phyloP scores from a whole-genome alignment of 2,888 invertebrate genomes.

The Acrobasis consociella region DNA sequence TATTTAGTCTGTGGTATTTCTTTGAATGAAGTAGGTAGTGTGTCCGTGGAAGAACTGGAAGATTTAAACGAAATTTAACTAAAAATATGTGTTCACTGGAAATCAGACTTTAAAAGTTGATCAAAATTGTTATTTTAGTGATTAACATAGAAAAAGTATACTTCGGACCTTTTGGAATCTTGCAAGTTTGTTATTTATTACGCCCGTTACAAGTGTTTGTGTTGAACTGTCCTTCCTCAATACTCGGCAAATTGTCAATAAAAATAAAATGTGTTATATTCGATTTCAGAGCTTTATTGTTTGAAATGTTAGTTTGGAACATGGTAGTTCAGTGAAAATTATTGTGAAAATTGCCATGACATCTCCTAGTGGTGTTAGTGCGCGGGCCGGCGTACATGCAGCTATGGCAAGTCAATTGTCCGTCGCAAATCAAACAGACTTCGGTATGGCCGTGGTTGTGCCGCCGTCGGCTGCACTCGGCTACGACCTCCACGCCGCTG shows the following conservation, averaged over 20 bases:
- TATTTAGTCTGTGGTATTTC: neutral
- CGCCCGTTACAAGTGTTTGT: conserved; percentile 7
- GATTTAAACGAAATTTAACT: neutral
- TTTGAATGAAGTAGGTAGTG: neutral
- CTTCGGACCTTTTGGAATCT: neutral
- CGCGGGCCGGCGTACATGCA: conserved; percentile 51
- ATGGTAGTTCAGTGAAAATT: conserved; percentile 47
- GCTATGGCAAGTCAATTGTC: conserved; percentile 52
- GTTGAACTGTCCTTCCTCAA: conserved; percentile 10
- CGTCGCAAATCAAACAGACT: conserved; percentile 47
- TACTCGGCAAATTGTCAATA: conserved; percentile 4
- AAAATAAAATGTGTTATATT: conserved; percentile 3
- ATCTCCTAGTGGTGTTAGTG: conserved; percentile 55
- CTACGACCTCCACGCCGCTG: conserved; percentile 51
- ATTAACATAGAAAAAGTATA: neutral
- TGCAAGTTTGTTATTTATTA: neutral
- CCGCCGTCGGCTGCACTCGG: conserved; percentile 44
- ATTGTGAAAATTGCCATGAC: conserved; percentile 55
- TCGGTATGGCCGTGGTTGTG: conserved; percentile 54
- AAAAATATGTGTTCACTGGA: neutral
- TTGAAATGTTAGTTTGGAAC: neutral
- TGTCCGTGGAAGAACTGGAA: neutral
- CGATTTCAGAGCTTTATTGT: neutral
- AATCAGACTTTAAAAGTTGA: neutral
- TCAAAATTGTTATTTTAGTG: neutral